A percentile compares a stretch with the other conserved stretches of the same genome.
phyloP scores from a whole-genome alignment of 1,140 invertebrate genomes.

The Cephus cinctus region DNA sequence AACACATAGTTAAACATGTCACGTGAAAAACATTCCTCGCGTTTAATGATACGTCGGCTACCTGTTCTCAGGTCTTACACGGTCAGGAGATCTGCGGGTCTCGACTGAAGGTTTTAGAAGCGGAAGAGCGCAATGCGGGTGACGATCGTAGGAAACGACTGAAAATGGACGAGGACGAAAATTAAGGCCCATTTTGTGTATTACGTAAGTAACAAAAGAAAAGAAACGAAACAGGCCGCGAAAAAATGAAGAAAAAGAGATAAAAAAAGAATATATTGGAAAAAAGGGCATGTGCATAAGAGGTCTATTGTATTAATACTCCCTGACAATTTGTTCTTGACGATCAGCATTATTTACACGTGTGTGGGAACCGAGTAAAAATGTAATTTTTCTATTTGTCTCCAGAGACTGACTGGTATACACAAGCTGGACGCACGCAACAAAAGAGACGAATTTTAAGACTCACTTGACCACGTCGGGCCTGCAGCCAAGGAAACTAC shows the following conservation, averaged over 20 bases:
- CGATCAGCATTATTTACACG: not conserved
- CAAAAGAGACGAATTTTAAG: constrained; percentile 58
- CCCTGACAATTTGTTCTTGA: not conserved
- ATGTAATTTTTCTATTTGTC: constrained; percentile 56
- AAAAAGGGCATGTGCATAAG: not conserved
- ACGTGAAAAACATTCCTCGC: no score
- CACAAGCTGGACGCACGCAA: constrained; percentile 58
- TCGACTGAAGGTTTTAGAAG: constrained; percentile 83
- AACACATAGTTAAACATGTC: no score
- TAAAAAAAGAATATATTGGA: constrained; percentile 11
- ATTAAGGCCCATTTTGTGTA: constrained; percentile 37
- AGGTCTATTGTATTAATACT: not conserved
- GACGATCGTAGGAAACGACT: constrained; percentile 60
- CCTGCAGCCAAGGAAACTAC: constrained; percentile 55
- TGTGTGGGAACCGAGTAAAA: constrained; percentile 29
- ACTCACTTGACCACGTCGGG: constrained; percentile 58
- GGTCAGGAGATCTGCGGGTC: constrained; percentile 82
- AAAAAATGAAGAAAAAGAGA: constrained; percentile 17
- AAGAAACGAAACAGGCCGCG: constrained; percentile 12
- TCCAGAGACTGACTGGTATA: constrained; percentile 59
- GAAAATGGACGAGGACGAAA: constrained; percentile 55
- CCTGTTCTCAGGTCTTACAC: constrained; percentile 63
- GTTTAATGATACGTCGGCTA: no score
- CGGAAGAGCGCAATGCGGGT: constrained; percentile 71
- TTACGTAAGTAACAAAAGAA: constrained; percentile 47